Evolutionary conservation across 2,113 vertebrate species (phyloP).

Genomic region (Todiramphus saurophagus): DNA sequence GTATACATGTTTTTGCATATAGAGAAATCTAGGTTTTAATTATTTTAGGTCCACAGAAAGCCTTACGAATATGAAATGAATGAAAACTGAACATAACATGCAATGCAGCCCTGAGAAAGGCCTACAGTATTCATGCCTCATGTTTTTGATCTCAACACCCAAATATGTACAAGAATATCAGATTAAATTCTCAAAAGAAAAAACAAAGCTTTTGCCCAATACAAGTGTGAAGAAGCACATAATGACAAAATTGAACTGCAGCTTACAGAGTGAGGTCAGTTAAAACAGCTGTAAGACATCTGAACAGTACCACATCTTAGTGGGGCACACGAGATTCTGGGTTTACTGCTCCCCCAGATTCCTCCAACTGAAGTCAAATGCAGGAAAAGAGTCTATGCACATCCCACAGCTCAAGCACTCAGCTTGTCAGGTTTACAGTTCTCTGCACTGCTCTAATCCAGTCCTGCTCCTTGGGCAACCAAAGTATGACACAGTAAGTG

Average conservation of each 20-base stretch:
- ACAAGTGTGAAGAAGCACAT: neutral
- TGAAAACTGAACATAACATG: neutral
- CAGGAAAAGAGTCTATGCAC: neutral
- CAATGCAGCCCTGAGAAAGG: neutral
- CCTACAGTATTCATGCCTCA: too few relatives aligned
- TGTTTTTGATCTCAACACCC: neutral
- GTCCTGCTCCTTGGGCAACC: neutral
- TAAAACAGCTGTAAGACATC: neutral
- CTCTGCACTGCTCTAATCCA: neutral
- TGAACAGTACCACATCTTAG: neutral
- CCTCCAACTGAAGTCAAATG: neutral
- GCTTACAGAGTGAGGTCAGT: neutral
- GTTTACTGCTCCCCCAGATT: neutral
- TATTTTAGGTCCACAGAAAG: neutral
- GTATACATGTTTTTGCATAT: neutral
- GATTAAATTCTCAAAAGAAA: neutral
- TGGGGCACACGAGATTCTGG: neutral
- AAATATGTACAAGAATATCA: neutral
- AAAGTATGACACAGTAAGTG: neutral
- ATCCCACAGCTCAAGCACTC: neutral
- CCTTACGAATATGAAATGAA: neutral
- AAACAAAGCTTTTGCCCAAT: neutral
- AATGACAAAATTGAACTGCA: neutral
- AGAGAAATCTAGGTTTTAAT: neutral
- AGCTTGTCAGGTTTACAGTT: neutral